Base-by-base conservation (phyloP, 2,888 invertebrate genomes). In the Aporophyla nigra region DNA sequence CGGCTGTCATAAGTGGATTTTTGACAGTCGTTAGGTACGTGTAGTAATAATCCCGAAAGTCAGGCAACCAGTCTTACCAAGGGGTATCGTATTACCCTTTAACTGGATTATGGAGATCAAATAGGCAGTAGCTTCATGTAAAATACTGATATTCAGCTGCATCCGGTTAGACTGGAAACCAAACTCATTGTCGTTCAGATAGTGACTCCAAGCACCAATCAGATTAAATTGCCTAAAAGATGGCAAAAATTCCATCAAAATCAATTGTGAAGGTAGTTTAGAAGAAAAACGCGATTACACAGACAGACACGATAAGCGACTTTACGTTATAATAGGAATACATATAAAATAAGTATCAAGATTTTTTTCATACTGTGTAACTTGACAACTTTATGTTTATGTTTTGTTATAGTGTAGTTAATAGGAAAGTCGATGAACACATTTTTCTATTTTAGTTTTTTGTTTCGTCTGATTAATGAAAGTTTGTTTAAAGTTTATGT, bases 401-500 rank as follows among this genome's bases (percentile, higher is more conserved):
- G 10, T 70, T 54, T 54, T 70, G 19, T 71, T 49, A 54, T 68
- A 19, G 0, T 71, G 5, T 21, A 51, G 59, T 62, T 77, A 76
- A 81, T 70, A 59, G 5, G 43, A 73, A 71, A 69, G 53, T 71
- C 40, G 14, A 58, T 51, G 1, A 40, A 53, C n/a, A 59, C 1
- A 10, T 40, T 77, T 24, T 67, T 74, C 19, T 24, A 5, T 61
- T 73, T n/a, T 0, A 5, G 9, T n/a, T 58, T 61, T 59, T 78
- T 69, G 40, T 16, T 49, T 4, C 19, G 7, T 4, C 7, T 53
- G n/a, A 51, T 58, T 56, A 49, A 43, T 58, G 6, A 63, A 58
- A 56, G 40, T 75, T 74, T 49, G 21, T 78, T 66, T 68, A 43
- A 14, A 14, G 21, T 53, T 83, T 83, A 62, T 54, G 16, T 71